A percentile compares a stretch with the other conserved stretches of the same genome.
phyloP scores from a whole-genome alignment of 1,140 invertebrate genomes.

The Zaprionus kolodkinae region DNA sequence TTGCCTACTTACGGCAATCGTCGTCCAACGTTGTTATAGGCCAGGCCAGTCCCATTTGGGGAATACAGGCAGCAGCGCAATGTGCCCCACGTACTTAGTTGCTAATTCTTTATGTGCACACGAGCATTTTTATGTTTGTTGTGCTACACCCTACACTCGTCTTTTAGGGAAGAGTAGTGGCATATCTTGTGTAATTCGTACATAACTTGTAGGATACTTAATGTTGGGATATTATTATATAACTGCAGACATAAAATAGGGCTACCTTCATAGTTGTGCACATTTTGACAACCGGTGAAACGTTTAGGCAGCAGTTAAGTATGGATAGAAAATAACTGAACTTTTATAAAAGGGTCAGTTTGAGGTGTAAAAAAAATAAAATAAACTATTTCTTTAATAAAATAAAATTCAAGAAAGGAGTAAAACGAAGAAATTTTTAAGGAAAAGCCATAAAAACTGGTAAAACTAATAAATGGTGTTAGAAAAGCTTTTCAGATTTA shows the following conservation, averaged over 20 bases:
- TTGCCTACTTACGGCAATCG: conserved; percentile 69
- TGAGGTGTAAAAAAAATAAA: no score
- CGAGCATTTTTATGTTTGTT: conserved; percentile 50
- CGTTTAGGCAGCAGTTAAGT: neutral
- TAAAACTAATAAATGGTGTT: no score
- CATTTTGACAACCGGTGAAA: neutral
- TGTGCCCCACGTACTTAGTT: conserved; percentile 71
- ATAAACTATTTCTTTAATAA: no score
- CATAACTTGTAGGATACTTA: neutral
- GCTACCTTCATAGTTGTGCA: neutral
- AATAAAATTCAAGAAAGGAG: no score
- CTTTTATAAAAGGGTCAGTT: no score
- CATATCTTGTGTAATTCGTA: conserved; percentile 18
- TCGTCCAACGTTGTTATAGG: conserved; percentile 63
- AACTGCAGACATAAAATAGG: neutral
- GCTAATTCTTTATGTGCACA: conserved; percentile 80
- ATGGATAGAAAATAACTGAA: no score
- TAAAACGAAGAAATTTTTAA: no score
- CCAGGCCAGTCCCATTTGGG: conserved; percentile 73
- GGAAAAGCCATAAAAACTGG: no score
- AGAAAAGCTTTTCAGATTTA: neutral
- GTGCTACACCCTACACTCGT: conserved; percentile 17
- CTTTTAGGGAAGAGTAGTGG: conserved; percentile 13
- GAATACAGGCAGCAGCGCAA: conserved; percentile 49
- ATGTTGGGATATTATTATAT: neutral